Percentiles rank a stretch among this genome's conserved stretches.
These are phyloP conservation scores for Ptychoptera contaminata DNA, from an alignment of 2,888 invertebrate genomes.

Conservation along the genomic window DNA sequence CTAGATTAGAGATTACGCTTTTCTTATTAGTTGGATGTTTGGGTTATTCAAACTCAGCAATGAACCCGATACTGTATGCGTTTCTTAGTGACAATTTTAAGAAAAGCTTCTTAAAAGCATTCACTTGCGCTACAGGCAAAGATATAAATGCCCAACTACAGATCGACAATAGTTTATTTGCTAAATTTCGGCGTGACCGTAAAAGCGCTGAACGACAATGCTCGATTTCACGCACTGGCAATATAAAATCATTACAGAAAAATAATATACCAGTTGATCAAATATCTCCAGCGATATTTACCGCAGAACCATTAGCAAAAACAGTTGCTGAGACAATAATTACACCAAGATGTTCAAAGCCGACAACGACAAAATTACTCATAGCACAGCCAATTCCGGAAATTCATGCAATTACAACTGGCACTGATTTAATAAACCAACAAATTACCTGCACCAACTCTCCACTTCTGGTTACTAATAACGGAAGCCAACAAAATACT, in stretches of 20 bases:
- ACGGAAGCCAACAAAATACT: no score
- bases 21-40: conserved; percentile 77
- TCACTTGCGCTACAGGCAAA: conserved; percentile 73
- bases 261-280: no score
- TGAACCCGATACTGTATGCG: conserved; percentile 85
- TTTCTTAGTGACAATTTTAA: conserved; percentile 90
- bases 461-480: no score
- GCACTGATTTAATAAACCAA: no score
- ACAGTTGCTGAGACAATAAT: no score
- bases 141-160: conserved; percentile 77
- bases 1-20: conserved; percentile 57
- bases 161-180: conserved; percentile 74
- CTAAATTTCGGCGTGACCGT: conserved; percentile 27
- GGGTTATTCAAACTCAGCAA: conserved; percentile 68
- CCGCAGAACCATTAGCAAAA: no score
- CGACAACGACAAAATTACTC: no score
- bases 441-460: no score
- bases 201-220: conserved; percentile 20
- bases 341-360: no score
- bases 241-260: not conserved
- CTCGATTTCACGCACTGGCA: conserved; percentile 4
- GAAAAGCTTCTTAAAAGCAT: conserved; percentile 85
- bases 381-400: no score
- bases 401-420: no score
- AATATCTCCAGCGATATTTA: no score